phyloP scores from a whole-genome alignment of 1,140 invertebrate genomes.

The Chironomus tepperi region DNA sequence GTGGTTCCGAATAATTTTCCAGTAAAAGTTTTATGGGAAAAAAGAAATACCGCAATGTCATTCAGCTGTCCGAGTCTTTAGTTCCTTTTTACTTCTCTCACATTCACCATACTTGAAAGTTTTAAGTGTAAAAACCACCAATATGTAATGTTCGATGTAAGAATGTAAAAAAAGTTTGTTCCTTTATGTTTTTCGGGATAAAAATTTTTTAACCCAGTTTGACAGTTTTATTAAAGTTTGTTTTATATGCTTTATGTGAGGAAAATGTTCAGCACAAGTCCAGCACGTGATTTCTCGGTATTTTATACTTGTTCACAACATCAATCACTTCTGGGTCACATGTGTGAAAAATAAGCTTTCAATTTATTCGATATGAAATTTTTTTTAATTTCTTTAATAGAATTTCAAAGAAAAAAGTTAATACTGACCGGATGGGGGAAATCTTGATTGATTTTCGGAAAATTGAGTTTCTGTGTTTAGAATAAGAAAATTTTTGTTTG shows the following conservation, averaged over 20 bases:
- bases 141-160: background rate
- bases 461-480: background rate
- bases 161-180: background rate
- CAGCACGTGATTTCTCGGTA: background rate
- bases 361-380: background rate
- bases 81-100: background rate
- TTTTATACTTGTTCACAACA: background rate
- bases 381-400: too few species aligned
- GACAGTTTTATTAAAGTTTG: constrained; percentile 14
- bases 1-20: too few species aligned
- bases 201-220: constrained; percentile 7
- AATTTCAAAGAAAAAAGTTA: background rate
- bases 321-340: constrained; percentile 1
- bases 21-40: background rate
- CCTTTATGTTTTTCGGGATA: background rate
- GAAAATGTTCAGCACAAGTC: background rate
- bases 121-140: too few species aligned
- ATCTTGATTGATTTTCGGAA: background rate
- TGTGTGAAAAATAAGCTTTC: background rate
- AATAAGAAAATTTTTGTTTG: too few species aligned
- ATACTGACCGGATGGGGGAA: background rate
- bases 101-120: background rate
- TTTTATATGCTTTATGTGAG: background rate
- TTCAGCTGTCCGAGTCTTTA: background rate
- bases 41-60: background rate